These are phyloP conservation scores for Python bivittatus DNA, from an alignment of 2,113 vertebrate genomes.

Conservation along the genomic window DNA sequence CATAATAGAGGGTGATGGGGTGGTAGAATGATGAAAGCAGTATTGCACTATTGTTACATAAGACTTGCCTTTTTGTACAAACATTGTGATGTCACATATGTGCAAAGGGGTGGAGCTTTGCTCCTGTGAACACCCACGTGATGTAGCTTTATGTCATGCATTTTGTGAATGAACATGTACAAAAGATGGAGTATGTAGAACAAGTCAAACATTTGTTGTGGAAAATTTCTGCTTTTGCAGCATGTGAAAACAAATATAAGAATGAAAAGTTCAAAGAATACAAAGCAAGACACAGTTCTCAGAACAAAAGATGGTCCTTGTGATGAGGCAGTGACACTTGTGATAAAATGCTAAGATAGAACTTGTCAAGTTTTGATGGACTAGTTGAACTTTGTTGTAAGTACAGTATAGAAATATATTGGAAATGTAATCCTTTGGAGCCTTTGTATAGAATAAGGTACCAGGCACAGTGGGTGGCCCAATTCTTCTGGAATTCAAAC, in stretches of 20 bases:
- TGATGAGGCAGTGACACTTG: not conserved
- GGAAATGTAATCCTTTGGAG: not conserved
- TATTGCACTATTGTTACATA: too few species aligned
- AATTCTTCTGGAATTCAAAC: not conserved
- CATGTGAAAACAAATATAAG: not conserved
- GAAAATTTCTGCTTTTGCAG: not conserved
- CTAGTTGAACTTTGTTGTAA: not conserved
- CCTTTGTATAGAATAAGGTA: not conserved
- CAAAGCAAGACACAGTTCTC: not conserved
- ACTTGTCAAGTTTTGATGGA: not conserved
- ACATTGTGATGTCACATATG: not conserved
- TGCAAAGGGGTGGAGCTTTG: not conserved
- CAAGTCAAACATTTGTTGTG: not conserved
- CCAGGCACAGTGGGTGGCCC: not conserved
- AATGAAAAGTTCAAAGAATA: not conserved
- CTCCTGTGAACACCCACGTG: not conserved
- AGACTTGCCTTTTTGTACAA: not conserved
- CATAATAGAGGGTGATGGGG: not conserved
- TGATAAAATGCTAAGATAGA: not conserved
- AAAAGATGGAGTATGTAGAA: not conserved
- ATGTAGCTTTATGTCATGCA: not conserved
- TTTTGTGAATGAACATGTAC: not conserved
- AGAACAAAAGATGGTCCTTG: not conserved
- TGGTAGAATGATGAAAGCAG: not conserved
- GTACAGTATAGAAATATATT: not conserved